phyloP scores from a whole-genome alignment of 2,888 invertebrate genomes.

The Brenthis ino region DNA sequence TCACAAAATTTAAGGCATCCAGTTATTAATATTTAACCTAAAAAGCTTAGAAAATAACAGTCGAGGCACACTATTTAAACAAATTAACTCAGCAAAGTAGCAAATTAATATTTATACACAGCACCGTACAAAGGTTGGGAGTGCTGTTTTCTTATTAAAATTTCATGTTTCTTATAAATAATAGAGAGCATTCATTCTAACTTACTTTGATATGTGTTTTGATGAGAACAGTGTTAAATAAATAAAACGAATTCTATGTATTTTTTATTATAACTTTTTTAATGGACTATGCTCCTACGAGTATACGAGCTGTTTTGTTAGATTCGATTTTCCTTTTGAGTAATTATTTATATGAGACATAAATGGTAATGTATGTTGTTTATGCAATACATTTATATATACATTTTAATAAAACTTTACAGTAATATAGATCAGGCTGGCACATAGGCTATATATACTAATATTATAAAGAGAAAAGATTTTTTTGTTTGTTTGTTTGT shows the following conservation, averaged over 20 bases:
- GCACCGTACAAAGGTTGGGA: constrained; percentile 24
- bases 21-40: constrained; percentile 7
- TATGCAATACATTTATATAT: too few species aligned
- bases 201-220: constrained; percentile 33
- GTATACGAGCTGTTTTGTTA: neutral
- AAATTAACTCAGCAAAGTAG: constrained; percentile 28
- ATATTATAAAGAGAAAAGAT: too few species aligned
- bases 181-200: constrained; percentile 46
- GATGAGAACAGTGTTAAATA: constrained; percentile 29
- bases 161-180: constrained; percentile 66
- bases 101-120: constrained; percentile 33
- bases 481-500: too few species aligned
- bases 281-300: neutral
- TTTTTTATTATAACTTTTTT: constrained; percentile 3
- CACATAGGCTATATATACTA: too few species aligned
- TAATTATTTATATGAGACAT: too few species aligned
- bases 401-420: too few species aligned
- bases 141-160: constrained; percentile 51
- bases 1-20: neutral
- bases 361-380: too few species aligned
- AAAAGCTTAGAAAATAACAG: constrained; percentile 4
- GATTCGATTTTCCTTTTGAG: constrained; percentile 29
- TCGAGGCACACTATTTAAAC: constrained; percentile 18
- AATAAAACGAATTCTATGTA: constrained; percentile 14
- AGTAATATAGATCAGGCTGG: too few species aligned